Evolutionary conservation across 2,113 vertebrate genomes (phyloP), one percentile per base, ranked within the genome.

Genomic region (Oreochromis aureus): DNA sequence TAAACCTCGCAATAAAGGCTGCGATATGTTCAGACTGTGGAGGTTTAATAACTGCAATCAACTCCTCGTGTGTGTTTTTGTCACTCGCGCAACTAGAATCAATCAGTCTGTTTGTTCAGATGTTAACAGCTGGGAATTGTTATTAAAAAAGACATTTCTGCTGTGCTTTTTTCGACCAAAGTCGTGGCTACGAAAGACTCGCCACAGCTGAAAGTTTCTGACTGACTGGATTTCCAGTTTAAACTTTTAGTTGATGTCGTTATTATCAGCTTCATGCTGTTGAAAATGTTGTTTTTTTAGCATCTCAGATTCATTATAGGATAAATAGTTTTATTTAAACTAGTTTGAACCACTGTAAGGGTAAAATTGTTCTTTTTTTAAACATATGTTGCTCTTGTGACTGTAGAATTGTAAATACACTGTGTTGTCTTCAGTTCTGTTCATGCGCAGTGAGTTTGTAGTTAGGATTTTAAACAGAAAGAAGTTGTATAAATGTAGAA

Each of bases 11-110:
- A 44, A 41, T 15, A 19, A 80, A 19, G 24, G 5, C 16, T 34
- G 3, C 6, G 12, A 32, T 46, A 5, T 41, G 59, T 46, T 80
- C 6, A 81, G 71, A 48, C 13, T 36, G 34, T 3, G 3, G 53
- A 34, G 36, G 36, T 59, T 22, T 46, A 84, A 83, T 58, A 24
- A 63, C 61, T 58, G 73, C 39, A 89, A 66, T 78, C 36, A 85
- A 34, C 27, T 27, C 24, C 5, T 63, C 1, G 9, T 30, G 24
- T 48, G 9, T 7, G 4, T 78, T 51, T 66, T 3, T 1, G 44
- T 78, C 71, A 51, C 10, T 78, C 10, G 4, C 15, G 16, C 71
- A 0, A 51, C 44, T 51, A 51, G 16, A 32, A 32, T 51, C 71
- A 51, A 54, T 46, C 66, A 69, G 48, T 16, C 7, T 1, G 10